phyloP scores from a whole-genome alignment of 1,140 invertebrate genomes.

The Halyomorpha halys region DNA sequence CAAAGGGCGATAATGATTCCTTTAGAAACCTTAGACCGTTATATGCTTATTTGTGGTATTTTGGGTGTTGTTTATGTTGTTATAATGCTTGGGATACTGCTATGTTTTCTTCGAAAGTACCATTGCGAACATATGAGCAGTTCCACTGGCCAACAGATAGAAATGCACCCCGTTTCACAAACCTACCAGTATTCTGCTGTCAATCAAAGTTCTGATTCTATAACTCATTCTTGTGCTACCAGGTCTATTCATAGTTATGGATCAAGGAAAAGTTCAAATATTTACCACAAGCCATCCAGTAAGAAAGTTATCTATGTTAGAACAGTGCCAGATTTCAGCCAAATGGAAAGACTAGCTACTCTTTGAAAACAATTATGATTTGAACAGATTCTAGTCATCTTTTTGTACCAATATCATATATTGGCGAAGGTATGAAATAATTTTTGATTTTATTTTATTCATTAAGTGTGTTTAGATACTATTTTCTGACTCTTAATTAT shows the following conservation, averaged over 20 bases:
- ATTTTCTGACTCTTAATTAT: too few relatives aligned
- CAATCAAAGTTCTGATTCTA: conserved; percentile 21
- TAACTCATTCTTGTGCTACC: conserved; percentile 19
- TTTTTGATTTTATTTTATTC: too few relatives aligned
- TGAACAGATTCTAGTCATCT: too few relatives aligned
- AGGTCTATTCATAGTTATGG: conserved; percentile 12
- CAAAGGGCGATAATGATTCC: conserved; percentile 5
- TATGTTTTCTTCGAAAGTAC: conserved; percentile 20
- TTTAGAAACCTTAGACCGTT: conserved; percentile 17
- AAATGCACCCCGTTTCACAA: conserved; percentile 12
- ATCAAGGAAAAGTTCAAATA: conserved; percentile 17
- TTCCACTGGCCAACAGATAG: conserved; percentile 18
- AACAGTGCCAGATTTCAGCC: conserved; percentile 17
- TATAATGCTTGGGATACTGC: conserved; percentile 16
- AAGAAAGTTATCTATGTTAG: conserved; percentile 13
- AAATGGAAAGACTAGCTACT: conserved; percentile 22
- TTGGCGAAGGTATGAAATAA: too few relatives aligned
- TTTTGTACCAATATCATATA: too few relatives aligned
- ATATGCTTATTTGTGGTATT: conserved; percentile 21
- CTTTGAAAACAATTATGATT: background rate
- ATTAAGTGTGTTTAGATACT: too few relatives aligned
- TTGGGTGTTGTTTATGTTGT: conserved; percentile 13
- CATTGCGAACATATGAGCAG: background rate
- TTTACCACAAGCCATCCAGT: conserved; percentile 13
- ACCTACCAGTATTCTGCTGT: conserved; percentile 1